Conservation (phyloP, 2,888 invertebrate species). For the Hirtodrosophila alboralis region DNA sequence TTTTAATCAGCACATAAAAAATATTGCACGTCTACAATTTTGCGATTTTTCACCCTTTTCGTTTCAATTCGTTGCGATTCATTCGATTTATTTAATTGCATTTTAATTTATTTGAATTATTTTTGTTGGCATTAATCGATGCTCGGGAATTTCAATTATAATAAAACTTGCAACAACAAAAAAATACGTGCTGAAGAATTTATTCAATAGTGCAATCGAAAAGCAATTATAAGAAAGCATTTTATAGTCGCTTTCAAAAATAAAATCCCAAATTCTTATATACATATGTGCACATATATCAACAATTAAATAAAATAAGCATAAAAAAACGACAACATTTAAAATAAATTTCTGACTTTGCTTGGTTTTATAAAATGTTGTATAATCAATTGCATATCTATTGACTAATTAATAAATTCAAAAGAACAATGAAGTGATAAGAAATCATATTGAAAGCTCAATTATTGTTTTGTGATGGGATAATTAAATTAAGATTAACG, state of each 20-base stretch:
- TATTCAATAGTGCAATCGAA: slow-evolving; percentile 78
- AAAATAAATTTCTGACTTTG: slow-evolving; percentile 1
- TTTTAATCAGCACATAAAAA: slow-evolving; percentile 82
- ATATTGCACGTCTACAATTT: slow-evolving; percentile 80
- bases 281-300: slow-evolving; percentile 9
- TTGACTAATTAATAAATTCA: slow-evolving; percentile 10
- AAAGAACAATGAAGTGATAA: no score
- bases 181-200: slow-evolving; percentile 75
- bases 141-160: slow-evolving; percentile 81
- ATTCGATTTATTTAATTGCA: slow-evolving; percentile 80
- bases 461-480: no score
- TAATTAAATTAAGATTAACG: no score
- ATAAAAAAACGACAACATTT: not conserved
- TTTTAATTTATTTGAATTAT: slow-evolving; percentile 82
- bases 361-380: not conserved
- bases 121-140: slow-evolving; percentile 81
- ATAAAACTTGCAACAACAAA: slow-evolving; percentile 77
- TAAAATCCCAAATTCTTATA: slow-evolving; percentile 17
- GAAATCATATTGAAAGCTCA: no score
- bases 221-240: slow-evolving; percentile 78
- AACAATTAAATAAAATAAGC: not conserved
- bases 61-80: slow-evolving; percentile 40
- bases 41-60: slow-evolving; percentile 49
- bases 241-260: slow-evolving; percentile 71
- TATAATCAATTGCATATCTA: slow-evolving; percentile 1